A percentile compares a stretch with the other conserved stretches of the same genome.
Conservation (phyloP, 2,888 invertebrate species). For the Steromphala cineraria region DNA sequence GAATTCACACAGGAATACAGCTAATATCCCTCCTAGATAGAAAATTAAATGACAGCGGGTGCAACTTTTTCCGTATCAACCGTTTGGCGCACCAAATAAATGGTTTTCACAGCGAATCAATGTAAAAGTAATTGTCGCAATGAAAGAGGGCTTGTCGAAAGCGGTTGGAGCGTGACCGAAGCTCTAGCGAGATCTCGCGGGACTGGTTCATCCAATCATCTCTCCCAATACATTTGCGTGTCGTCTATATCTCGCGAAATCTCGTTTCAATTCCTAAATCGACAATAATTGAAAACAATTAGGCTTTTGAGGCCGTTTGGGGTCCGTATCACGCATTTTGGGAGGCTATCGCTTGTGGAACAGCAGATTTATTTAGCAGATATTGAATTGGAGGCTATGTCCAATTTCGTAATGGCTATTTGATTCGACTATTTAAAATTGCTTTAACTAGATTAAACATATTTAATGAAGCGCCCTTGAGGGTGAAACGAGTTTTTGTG, state of each 20-base stretch:
- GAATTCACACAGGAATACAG: slow-evolving; percentile 21
- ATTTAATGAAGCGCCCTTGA: background rate
- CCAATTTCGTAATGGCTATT: slow-evolving; percentile 2
- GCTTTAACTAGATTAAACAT: slow-evolving; percentile 6
- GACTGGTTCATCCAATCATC: background rate
- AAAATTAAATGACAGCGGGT: slow-evolving; percentile 17
- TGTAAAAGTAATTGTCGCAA: slow-evolving; percentile 13
- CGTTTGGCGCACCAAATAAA: background rate
- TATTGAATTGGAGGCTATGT: background rate
- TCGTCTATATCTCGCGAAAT: slow-evolving; percentile 2
- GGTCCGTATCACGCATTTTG: background rate
- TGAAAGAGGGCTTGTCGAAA: slow-evolving; percentile 2
- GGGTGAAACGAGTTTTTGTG: background rate
- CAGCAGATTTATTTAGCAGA: background rate
- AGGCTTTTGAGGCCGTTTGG: slow-evolving; percentile 1
- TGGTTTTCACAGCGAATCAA: slow-evolving; percentile 14
- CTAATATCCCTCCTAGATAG: slow-evolving; percentile 16
- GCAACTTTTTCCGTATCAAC: slow-evolving; percentile 7
- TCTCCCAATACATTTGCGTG: slow-evolving; percentile 8
- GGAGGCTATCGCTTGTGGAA: background rate
- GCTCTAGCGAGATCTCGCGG: background rate
- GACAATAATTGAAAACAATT: slow-evolving; percentile 10
- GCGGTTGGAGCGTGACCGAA: background rate
- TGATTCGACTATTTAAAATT: background rate
- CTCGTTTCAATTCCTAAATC: slow-evolving; percentile 10